phyloP scores from a whole-genome alignment of 64 coral and sea anemone species.

The Hydrozoanthus tunicans region DNA sequence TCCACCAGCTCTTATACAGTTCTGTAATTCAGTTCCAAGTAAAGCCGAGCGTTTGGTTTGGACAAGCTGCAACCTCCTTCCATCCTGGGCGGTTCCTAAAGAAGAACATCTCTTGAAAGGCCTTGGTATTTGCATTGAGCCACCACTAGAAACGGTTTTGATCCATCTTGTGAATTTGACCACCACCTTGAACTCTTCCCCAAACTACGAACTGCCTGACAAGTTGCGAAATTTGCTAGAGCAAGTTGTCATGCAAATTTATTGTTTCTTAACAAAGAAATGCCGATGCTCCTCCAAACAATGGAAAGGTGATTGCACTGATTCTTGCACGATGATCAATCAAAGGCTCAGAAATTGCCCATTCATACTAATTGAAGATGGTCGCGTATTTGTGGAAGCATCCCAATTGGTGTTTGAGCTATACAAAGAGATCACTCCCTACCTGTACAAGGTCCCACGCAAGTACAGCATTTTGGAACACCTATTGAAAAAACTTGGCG shows the following conservation, averaged over 20 bases:
- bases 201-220: slow-evolving; percentile 63
- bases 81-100: slow-evolving; percentile 72
- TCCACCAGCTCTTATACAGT: slow-evolving; percentile 55
- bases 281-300: slow-evolving; percentile 39
- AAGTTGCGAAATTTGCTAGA: slow-evolving; percentile 66
- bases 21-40: slow-evolving; percentile 64
- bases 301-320: slow-evolving; percentile 47
- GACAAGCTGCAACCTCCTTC: slow-evolving; percentile 68
- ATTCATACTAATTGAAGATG: slow-evolving; percentile 80
- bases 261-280: slow-evolving; percentile 57
- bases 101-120: slow-evolving; percentile 52
- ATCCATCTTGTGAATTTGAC: slow-evolving; percentile 65
- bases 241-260: slow-evolving; percentile 64
- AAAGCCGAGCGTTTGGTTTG: slow-evolving; percentile 69
- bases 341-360: slow-evolving; percentile 52
- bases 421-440: slow-evolving; percentile 70
- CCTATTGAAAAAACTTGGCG: slow-evolving; percentile 81
- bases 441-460: slow-evolving; percentile 87
- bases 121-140: slow-evolving; percentile 60
- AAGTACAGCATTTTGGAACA: slow-evolving; percentile 73
- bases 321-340: slow-evolving; percentile 60
- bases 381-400: slow-evolving; percentile 78
- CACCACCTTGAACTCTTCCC: not conserved
- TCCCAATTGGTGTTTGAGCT: slow-evolving; percentile 76
- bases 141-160: slow-evolving; percentile 76